A percentile compares a stretch with the other conserved stretches of the same genome.
These are phyloP conservation scores for Dendrocopos noguchii DNA, from an alignment of 2,113 vertebrate species.

Conservation along the genomic window DNA sequence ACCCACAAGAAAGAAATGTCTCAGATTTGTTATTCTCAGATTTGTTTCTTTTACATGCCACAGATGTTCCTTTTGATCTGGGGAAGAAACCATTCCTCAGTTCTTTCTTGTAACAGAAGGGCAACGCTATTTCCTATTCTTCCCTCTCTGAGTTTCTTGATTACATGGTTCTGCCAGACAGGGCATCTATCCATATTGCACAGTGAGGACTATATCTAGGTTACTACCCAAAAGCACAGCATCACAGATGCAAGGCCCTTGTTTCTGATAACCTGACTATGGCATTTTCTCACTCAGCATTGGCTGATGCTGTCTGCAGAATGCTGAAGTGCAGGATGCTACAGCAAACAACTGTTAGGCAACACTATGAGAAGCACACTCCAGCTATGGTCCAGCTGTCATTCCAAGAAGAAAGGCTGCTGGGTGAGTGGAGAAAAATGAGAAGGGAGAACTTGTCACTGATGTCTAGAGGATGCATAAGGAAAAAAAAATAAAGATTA, in stretches of 20 bases:
- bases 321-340: not conserved
- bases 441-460: not conserved
- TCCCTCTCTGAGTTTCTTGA: not conserved
- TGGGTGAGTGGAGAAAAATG: not conserved
- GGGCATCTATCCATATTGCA: not conserved
- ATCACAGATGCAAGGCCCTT: not conserved
- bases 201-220: not conserved
- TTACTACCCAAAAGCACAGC: not conserved
- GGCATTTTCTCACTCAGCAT: not conserved
- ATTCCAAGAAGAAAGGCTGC: not conserved
- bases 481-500: not conserved
- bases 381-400: not conserved
- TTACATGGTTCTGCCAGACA: not conserved
- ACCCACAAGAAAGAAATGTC: not conserved
- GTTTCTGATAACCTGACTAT: not conserved
- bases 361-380: not conserved
- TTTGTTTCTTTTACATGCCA: not conserved
- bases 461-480: not conserved
- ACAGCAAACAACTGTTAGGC: not conserved
- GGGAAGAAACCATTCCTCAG: not conserved
- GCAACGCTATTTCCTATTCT: not conserved
- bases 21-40: not conserved
- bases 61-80: not conserved
- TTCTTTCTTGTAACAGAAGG: not conserved
- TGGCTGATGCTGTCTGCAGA: not conserved